Conservation (phyloP, 2,888 invertebrate genomes). For the Girardia tigrina region DNA sequence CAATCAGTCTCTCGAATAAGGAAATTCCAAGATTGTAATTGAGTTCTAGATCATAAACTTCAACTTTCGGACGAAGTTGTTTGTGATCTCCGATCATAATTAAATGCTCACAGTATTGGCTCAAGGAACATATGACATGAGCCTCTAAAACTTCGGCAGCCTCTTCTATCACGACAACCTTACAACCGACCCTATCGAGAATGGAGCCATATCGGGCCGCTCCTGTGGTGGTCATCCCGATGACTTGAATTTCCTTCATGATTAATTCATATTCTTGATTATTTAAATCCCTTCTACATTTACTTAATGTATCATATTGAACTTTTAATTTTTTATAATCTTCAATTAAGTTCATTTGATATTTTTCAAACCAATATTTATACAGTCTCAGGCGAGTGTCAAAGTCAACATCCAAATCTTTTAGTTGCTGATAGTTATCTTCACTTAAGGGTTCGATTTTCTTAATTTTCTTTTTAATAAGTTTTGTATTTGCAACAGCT, state of each 20-base stretch:
- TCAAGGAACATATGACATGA: background rate
- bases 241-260: background rate
- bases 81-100: slow-evolving; percentile 27
- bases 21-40: slow-evolving; percentile 33
- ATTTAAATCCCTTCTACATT: background rate
- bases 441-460: slow-evolving; percentile 40
- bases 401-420: slow-evolving; percentile 41
- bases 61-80: slow-evolving; percentile 18
- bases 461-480: background rate
- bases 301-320: background rate
- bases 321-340: slow-evolving; percentile 35
- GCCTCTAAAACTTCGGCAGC: slow-evolving; percentile 13
- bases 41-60: slow-evolving; percentile 13
- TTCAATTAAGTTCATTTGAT: slow-evolving; percentile 36
- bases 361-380: slow-evolving; percentile 44
- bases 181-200: background rate
- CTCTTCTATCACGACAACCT: slow-evolving; percentile 2
- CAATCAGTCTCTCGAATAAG: slow-evolving; percentile 34
- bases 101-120: background rate
- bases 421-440: slow-evolving; percentile 39
- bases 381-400: slow-evolving; percentile 52
- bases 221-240: slow-evolving; percentile 21
- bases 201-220: background rate
- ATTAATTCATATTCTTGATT: background rate
- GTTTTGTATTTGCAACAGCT: background rate